Conservation (phyloP, 2,797 vertebrate genomes). For the Trichosurus vulpecula region DNA sequence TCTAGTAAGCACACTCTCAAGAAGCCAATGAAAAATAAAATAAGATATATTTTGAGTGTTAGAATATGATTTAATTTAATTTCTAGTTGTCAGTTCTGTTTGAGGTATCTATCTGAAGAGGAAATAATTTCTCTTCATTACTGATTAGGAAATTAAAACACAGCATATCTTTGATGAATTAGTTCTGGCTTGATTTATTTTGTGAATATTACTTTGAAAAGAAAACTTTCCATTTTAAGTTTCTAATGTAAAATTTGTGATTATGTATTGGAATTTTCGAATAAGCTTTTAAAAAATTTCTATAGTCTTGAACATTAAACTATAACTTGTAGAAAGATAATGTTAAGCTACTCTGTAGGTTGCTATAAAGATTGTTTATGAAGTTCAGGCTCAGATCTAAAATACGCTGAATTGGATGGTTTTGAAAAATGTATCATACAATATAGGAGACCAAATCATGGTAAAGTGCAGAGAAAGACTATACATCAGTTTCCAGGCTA, state of each 20-base stretch:
- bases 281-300: constrained; percentile 74
- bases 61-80: constrained; percentile 20
- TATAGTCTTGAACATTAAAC: constrained; percentile 80
- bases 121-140: constrained; percentile 61
- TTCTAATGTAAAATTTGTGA: constrained; percentile 74
- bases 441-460: constrained; percentile 87
- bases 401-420: constrained; percentile 84
- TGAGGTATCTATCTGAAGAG: constrained; percentile 50
- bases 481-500: constrained; percentile 88
- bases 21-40: constrained; percentile 13
- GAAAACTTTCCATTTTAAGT: constrained; percentile 71
- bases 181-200: constrained; percentile 61
- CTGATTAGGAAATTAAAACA: constrained; percentile 57
- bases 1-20: constrained; percentile 4
- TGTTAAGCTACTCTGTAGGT: constrained; percentile 84
- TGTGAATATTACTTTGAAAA: constrained; percentile 54
- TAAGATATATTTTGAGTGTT: constrained; percentile 11
- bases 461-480: constrained; percentile 87
- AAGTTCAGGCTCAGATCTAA: constrained; percentile 83
- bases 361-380: constrained; percentile 89
- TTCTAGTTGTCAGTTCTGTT: constrained; percentile 23
- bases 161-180: constrained; percentile 63
- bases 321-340: constrained; percentile 77
- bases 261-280: constrained; percentile 77
- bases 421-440: constrained; percentile 86